Evolutionary conservation across 2,113 vertebrate species (phyloP), one percentile per base, ranked within the genome.

Genomic region (Xiphorhynchus elegans): DNA sequence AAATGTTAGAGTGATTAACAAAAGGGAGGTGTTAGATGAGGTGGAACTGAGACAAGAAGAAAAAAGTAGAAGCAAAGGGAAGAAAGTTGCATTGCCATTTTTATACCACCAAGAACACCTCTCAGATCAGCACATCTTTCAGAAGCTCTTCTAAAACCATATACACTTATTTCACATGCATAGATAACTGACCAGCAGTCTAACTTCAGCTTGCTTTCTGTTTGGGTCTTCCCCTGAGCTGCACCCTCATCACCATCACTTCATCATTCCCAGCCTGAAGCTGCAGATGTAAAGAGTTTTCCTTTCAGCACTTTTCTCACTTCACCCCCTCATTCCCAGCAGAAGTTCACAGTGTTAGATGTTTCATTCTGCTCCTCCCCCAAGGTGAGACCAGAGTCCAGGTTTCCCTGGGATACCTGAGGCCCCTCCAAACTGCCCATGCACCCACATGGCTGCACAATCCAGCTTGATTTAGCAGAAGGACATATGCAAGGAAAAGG

Each of bases 381-480:
- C 0, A 0, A 69, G 15, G 40, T 17, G 31, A 90, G 11, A 24
- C 9, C 31, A 24, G 8, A 80, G 7, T 18, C 21, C 66, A 37
- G 25, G 17, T 35, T 83, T 42, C 11, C 25, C 40, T 49, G 62
- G 62, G 47, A 62, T 6, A 62, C 47, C 53, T 23, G 40, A 62
- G 55, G 25, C 17, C 3, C 13, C 17, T 49, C 33, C 11, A 58
- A 44, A 73, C 11, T 79, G 14, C 11, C 20, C 26, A 15, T 10
- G 33, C 47, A 21, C 77, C 62, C 39, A 35, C 6, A 7, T 0
- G 1, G 21, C 21, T 44, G 6, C 24, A 19, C 11, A 21, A 68
- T 6, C 10, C 5, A 7, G 23, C 14, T 40, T 52, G 33, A 40
- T 31, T 58, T 15, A 47, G 33, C 0, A 59, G 19, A 26, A 29